Base-by-base conservation (phyloP, 2,888 invertebrate genomes). In the Masnerella sp. region DNA sequence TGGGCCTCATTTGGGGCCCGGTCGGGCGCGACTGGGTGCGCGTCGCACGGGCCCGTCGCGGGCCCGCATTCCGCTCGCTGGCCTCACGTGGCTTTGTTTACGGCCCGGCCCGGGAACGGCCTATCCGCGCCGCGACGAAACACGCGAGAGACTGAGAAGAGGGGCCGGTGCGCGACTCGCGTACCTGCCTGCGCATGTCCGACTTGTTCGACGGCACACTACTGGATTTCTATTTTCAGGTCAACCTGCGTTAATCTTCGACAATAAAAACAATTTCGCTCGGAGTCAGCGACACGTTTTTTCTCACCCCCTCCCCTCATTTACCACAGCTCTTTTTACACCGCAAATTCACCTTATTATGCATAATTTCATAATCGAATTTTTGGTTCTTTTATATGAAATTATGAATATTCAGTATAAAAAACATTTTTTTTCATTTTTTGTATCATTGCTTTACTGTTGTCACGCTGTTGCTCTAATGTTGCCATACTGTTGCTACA, bases 91-190 rank as follows among this genome's bases (percentile, higher is more conserved):
- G 49, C n/a, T 58, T 58, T 58, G 51, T 67, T 67, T 56, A 67
- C 65, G 8, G 20, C n/a, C 34, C n/a, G 2, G 9, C 5, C 14
- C 12, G 30, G 4, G 34, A 15, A 22, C 14, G 52, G 45, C 68
- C 51, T 32, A 38, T 75, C 79, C 78, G 79, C 74, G 78, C 70
- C 58, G 78, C 72, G 78, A 62, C 68, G 73, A 78, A 70, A 80
- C 81, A 77, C 81, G 81, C 80, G 80, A 81, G 79, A 68, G 76
- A 83, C 82, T 83, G 82, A 80, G 79, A 82, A 77, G 76, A 40
- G 52, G 49, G 25, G 15, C 62, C 51, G 74, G 52, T 68, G 62
- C 59, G 56, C 61, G 56, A 75, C 70, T 65, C 42, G 59, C 62
- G 32, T 30, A 20, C 25, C 68, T 76, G 38, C 47, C 62, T 70